Evolutionary conservation across 1,140 invertebrate species (phyloP).

Genomic region (Drosophila kohkoa): DNA sequence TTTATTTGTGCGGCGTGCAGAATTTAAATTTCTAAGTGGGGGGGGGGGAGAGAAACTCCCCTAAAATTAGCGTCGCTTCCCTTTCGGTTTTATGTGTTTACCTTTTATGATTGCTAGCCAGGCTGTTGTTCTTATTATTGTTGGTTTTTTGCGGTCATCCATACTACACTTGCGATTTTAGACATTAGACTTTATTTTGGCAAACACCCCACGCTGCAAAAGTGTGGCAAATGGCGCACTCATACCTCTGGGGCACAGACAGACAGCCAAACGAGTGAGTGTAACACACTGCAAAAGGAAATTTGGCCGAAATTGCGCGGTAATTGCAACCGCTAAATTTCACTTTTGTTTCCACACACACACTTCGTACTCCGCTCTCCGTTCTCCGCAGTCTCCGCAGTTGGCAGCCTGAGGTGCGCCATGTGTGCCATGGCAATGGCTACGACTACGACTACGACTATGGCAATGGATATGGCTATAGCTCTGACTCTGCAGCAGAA

Average conservation of each 20-base stretch:
- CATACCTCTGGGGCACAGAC: conserved; percentile 14
- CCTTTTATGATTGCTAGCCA: conserved; percentile 63
- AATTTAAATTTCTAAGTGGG: conserved; percentile 69
- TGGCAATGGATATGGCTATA: conserved; percentile 19
- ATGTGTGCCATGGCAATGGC: conserved; percentile 45
- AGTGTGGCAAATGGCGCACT: conserved; percentile 74
- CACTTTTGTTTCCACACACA: conserved; percentile 64
- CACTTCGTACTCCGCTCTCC: not conserved
- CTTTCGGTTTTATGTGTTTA: conserved; percentile 56
- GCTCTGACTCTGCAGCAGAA: conserved; percentile 46
- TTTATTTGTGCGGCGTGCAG: conserved; percentile 54
- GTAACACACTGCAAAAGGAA: conserved; percentile 61
- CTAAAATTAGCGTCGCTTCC: conserved; percentile 58
- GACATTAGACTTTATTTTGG: conserved; percentile 50
- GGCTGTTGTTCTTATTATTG: conserved; percentile 42
- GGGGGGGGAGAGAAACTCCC: conserved; percentile 22
- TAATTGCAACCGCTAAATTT: conserved; percentile 83
- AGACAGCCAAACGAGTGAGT: not conserved
- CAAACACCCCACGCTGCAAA: conserved; percentile 35
- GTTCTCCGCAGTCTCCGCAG: too few relatives aligned
- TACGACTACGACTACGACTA: not conserved
- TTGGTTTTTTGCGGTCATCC: conserved; percentile 21
- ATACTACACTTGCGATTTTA: conserved; percentile 45
- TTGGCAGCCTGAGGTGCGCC: too few relatives aligned
- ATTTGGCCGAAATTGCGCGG: conserved; percentile 79